Conservation (phyloP, 2,888 invertebrate species). For the Tipula lateralis region DNA sequence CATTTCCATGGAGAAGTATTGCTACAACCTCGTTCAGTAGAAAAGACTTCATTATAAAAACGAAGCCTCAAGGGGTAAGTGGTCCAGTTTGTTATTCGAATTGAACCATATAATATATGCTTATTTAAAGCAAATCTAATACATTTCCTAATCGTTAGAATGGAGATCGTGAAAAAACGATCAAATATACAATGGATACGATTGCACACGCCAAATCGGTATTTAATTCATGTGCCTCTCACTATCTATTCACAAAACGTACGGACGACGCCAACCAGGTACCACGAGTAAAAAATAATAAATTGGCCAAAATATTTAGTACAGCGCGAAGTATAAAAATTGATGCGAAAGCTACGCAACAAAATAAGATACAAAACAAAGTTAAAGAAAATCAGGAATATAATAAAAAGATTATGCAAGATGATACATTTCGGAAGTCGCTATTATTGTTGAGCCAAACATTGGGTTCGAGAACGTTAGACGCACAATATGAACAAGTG, state of each 20-base stretch:
- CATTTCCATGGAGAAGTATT: too few species aligned
- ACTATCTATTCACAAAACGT: constrained; percentile 94
- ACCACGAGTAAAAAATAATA: constrained; percentile 74
- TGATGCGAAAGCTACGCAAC: constrained; percentile 43
- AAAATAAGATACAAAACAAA: not conserved
- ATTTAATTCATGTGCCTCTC: constrained; percentile 98
- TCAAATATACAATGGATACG: constrained; percentile 93
- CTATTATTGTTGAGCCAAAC: constrained; percentile 81
- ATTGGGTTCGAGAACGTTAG: constrained; percentile 83
- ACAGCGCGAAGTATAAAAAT: constrained; percentile 74
- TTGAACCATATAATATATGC: too few species aligned
- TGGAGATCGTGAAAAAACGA: constrained; percentile 82
- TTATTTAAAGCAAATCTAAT: constrained; percentile 45
- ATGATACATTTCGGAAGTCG: constrained; percentile 62
- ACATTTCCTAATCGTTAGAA: constrained; percentile 57
- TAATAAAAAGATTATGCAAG: too few species aligned
- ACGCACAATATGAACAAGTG: constrained; percentile 89
- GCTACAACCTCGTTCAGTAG: constrained; percentile 94
- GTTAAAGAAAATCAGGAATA: not conserved
- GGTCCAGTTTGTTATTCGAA: too few species aligned
- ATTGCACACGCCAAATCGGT: constrained; percentile 91
- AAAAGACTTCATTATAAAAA: constrained; percentile 95
- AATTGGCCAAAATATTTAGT: constrained; percentile 80
- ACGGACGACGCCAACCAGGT: constrained; percentile 91
- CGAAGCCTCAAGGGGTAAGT: constrained; percentile 83